Conservation (phyloP, 2,888 invertebrate species). For the Drosophila algonquin region DNA sequence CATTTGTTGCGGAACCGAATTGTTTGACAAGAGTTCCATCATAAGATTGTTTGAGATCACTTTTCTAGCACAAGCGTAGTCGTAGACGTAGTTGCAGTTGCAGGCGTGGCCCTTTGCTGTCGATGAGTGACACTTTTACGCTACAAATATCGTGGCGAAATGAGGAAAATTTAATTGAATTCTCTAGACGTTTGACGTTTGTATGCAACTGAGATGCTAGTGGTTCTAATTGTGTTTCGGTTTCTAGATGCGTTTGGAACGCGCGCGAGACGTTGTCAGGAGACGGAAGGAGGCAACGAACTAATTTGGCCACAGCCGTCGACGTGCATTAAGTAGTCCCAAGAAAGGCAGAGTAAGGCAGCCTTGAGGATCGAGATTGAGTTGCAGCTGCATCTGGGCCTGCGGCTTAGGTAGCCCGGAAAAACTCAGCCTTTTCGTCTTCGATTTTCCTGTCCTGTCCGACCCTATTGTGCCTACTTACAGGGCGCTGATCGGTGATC, state of each 20-base stretch:
- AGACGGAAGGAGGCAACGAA: conserved; percentile 61
- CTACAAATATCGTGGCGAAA: conserved; percentile 41
- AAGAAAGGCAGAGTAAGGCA: conserved; percentile 20
- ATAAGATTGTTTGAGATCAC: conserved; percentile 75
- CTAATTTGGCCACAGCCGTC: conserved; percentile 59
- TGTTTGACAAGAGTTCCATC: conserved; percentile 82
- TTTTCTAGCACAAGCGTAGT: conserved; percentile 49
- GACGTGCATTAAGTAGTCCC: conserved; percentile 70
- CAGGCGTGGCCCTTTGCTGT: conserved; percentile 48
- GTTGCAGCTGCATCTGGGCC: conserved; percentile 40
- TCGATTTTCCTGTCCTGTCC: conserved; percentile 13
- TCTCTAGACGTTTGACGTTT: conserved; percentile 10
- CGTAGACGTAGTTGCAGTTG: conserved; percentile 27
- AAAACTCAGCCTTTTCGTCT: conserved; percentile 34
- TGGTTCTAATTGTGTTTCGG: background rate
- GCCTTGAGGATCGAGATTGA: background rate
- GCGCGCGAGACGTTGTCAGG: conserved; percentile 65
- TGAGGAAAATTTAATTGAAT: conserved; percentile 4
- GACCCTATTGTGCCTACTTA: conserved; percentile 40
- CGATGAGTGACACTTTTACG: conserved; percentile 59
- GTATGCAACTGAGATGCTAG: background rate
- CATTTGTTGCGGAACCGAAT: conserved; percentile 77
- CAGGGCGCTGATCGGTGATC: conserved; percentile 12
- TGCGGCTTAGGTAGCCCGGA: conserved; percentile 50
- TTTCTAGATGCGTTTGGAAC: conserved; percentile 61